These are phyloP conservation scores for Okamejei kenojei DNA, from an alignment of 2,797 vertebrate species.

Conservation along the genomic window DNA sequence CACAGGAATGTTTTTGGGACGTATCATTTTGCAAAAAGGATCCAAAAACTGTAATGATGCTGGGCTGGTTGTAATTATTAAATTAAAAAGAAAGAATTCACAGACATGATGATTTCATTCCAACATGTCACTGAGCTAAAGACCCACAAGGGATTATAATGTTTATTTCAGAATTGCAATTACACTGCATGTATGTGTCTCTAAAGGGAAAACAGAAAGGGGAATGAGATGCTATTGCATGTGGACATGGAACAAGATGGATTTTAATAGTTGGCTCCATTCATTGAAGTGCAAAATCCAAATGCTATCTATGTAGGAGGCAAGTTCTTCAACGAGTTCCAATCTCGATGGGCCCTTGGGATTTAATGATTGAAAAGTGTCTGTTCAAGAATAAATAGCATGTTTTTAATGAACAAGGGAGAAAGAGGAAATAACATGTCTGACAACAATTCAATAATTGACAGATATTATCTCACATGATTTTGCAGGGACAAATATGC, in stretches of 20 bases:
- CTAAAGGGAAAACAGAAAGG: not conserved
- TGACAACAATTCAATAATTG: not conserved
- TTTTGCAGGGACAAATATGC: not conserved
- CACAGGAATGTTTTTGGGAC: not conserved
- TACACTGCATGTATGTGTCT: not conserved
- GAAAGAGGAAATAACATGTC: not conserved
- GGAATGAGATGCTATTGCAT: not conserved
- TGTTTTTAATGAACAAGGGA: not conserved
- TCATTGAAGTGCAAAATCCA: not conserved
- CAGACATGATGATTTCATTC: constrained; percentile 2
- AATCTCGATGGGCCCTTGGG: not conserved
- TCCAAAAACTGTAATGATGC: not conserved
- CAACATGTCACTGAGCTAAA: not conserved
- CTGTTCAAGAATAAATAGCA: not conserved
- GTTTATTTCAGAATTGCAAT: not conserved
- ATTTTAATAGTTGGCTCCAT: not conserved
- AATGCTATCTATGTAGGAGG: not conserved
- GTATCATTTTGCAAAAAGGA: not conserved
- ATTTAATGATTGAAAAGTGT: not conserved
- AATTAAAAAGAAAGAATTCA: not conserved
- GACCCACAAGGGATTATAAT: not conserved
- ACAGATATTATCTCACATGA: not conserved
- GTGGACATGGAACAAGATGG: not conserved
- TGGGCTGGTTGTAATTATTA: not conserved
- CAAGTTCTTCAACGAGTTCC: not conserved